These are phyloP conservation scores for Caenorhabditis afra DNA, from an alignment of 2,888 invertebrate species.

Conservation along the genomic window DNA sequence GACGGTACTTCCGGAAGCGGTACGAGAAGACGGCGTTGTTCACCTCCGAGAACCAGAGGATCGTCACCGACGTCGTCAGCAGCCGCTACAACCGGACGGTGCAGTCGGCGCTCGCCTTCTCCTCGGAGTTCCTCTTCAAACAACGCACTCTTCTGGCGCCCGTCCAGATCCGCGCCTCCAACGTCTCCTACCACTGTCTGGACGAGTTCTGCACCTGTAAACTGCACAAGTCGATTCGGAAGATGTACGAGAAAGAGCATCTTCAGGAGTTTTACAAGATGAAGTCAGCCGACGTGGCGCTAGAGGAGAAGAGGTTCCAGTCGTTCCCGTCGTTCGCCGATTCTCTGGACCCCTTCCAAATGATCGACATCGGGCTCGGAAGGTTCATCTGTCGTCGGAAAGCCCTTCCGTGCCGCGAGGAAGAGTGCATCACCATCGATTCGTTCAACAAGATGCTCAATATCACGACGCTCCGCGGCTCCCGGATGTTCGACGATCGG, in stretches of 20 bases:
- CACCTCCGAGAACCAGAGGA: conserved; percentile 45
- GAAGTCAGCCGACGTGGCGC: conserved; percentile 33
- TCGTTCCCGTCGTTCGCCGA: conserved; percentile 19
- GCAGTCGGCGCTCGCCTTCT: conserved; percentile 90
- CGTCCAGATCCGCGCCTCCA: conserved; percentile 52
- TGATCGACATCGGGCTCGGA: conserved; percentile 58
- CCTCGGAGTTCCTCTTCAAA: conserved; percentile 85
- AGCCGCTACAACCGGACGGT: conserved; percentile 92
- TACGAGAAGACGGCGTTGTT: conserved; percentile 78
- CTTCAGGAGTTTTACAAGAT: conserved; percentile 35
- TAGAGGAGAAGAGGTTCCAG: conserved; percentile 31
- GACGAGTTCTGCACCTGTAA: conserved; percentile 60
- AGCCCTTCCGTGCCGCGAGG: conserved; percentile 45
- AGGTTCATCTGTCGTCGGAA: conserved; percentile 49
- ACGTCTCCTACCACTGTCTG: conserved; percentile 65
- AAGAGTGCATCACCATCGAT: conserved; percentile 46
- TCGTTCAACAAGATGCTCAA: conserved; percentile 60
- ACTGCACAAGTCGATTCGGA: conserved; percentile 44
- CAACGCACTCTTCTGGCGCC: conserved; percentile 38
- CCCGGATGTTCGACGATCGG: conserved; percentile 50
- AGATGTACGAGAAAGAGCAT: conserved; percentile 38
- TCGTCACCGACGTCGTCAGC: conserved; percentile 82
- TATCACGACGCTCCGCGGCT: conserved; percentile 61
- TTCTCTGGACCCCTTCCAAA: conserved; percentile 50
- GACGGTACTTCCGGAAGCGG: conserved; percentile 84